These are phyloP conservation scores for Microchirus variegatus DNA, from an alignment of 2,797 vertebrate species.

Conservation along the genomic window DNA sequence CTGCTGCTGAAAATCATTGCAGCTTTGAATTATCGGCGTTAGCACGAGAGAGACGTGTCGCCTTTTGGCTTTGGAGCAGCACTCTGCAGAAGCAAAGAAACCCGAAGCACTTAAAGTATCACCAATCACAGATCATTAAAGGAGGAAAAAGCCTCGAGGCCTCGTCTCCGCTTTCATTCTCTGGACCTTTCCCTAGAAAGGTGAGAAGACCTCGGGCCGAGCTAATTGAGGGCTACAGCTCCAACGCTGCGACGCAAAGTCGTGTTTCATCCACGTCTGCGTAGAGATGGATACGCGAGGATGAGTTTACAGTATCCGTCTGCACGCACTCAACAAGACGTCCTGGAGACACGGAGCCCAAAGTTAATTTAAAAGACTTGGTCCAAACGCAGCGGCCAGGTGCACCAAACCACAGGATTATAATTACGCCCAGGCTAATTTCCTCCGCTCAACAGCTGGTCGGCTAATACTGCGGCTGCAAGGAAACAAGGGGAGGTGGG, in stretches of 20 bases:
- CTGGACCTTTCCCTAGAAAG: constrained; percentile 29
- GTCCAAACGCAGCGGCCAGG: constrained; percentile 54
- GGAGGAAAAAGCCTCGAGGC: constrained; percentile 25
- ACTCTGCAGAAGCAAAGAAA: constrained; percentile 31
- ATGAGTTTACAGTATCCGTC: constrained; percentile 34
- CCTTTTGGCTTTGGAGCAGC: constrained; percentile 17
- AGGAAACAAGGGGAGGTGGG: constrained; percentile 46
- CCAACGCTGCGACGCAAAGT: constrained; percentile 30
- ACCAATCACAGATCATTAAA: constrained; percentile 50
- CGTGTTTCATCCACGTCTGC: constrained; percentile 48
- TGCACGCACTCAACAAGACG: constrained; percentile 23
- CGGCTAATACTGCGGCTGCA: constrained; percentile 47
- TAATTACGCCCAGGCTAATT: constrained; percentile 53
- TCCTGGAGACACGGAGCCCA: constrained; percentile 51
- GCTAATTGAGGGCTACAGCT: constrained; percentile 43
- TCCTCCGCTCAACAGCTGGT: constrained; percentile 69
- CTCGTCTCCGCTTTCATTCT: constrained; percentile 41
- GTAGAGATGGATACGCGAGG: constrained; percentile 38
- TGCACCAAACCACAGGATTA: constrained; percentile 64
- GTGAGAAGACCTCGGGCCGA: constrained; percentile 28
- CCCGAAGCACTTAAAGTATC: constrained; percentile 53
- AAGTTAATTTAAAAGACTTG: constrained; percentile 63
- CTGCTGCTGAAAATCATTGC: constrained; percentile 22
- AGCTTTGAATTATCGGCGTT: constrained; percentile 5
- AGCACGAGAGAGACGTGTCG: constrained; percentile 4